Base-by-base conservation (phyloP, 2,888 invertebrate genomes). In the Patella pellucida region DNA sequence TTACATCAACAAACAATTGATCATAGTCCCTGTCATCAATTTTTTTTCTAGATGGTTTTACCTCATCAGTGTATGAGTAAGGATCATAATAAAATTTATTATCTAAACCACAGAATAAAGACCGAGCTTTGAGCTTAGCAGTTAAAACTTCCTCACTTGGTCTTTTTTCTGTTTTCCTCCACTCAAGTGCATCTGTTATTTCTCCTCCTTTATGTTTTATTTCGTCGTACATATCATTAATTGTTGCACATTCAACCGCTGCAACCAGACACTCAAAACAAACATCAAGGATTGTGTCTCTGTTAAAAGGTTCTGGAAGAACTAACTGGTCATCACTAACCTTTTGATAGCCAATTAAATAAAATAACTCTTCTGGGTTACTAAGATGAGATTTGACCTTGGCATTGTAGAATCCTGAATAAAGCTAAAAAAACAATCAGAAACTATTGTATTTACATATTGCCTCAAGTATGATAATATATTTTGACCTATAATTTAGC, bases 211-310 rank as follows among this genome's bases (percentile, higher is more conserved):
- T 73, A 5, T 71, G 68, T 16, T 74, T 69, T 11, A 77, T 68
- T 71, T 73, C 74, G 14, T 74, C 69, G 69, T 77, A 77, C 51
- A 81, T 78, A 69, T 78, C 76, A 50, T 72, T 69, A n/a, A 84
- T 81, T 27, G 84, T 77, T 67, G 71, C 71, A 76, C 83, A 85
- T 68, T 83, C 84, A 5, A 79, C 80, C 9, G 83, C 78, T 0
- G 84, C 83, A 23, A 84, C 78, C 14, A 84, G 76, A 75, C 85
- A 85, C 69, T 85, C 85, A 79, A 84, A 85, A 27, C 83, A 81
- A 23, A 84, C 78, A 71, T 77, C 75, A 51, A 79, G 71, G 16
- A 82, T 54, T 14, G 78, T 52, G 4, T 83, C 82, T 54, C 69
- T 52, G 62, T 78, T 80, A 16, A 73, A 74, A 23, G 70, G 68